phyloP scores from a whole-genome alignment of 2,797 vertebrate species.

The Pogoniulus pusillus region DNA sequence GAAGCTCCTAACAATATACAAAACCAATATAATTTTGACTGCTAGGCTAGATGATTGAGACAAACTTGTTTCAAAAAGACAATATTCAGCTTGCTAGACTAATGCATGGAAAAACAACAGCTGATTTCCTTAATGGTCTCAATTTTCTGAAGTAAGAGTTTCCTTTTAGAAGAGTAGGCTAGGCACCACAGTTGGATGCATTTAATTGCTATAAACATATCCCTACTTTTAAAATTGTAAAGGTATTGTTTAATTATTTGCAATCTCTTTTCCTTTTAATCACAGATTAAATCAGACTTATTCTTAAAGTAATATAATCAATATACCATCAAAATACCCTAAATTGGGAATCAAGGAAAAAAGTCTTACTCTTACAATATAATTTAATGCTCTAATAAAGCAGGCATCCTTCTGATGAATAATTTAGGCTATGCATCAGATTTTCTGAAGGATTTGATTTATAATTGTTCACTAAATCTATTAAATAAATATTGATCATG shows the following conservation, averaged over 20 bases:
- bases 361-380: neutral
- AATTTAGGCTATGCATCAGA: neutral
- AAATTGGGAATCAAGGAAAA: neutral
- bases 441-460: neutral
- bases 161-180: neutral
- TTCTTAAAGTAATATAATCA: no score
- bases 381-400: neutral
- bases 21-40: neutral
- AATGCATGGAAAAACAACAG: neutral
- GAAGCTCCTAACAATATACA: neutral
- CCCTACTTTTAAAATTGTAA: neutral
- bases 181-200: neutral
- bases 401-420: neutral
- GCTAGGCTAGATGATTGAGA: neutral
- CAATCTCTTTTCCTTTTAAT: neutral
- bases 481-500: neutral
- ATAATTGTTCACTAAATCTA: neutral
- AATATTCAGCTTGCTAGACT: neutral
- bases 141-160: neutral
- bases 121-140: neutral
- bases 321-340: neutral
- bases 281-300: neutral
- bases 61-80: neutral
- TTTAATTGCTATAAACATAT: neutral
- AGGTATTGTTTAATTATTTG: neutral